Evolutionary conservation across 1,140 invertebrate species (phyloP).

Genomic region (Caenorhabditis latens): DNA sequence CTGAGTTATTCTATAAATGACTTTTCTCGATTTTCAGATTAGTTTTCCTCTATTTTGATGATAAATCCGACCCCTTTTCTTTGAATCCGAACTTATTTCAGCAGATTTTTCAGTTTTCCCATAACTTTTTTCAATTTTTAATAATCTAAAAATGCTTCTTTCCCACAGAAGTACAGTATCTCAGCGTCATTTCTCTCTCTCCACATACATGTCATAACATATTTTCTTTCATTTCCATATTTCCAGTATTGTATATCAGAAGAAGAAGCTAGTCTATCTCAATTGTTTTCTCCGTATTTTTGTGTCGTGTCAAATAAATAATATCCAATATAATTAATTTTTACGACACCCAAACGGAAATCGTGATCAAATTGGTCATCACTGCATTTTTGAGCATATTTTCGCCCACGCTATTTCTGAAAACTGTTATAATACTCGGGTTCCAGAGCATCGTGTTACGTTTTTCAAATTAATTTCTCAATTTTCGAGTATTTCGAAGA

Average conservation of each 20-base stretch:
- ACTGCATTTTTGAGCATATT: neutral
- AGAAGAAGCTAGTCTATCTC: too few species aligned
- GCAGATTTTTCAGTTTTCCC: too few species aligned
- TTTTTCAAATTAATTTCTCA: neutral
- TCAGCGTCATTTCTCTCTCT: neutral
- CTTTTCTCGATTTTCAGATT: too few species aligned
- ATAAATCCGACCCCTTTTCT: too few species aligned
- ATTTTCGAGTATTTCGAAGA: too few species aligned
- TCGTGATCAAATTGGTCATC: neutral
- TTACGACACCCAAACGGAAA: neutral
- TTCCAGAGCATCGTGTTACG: neutral
- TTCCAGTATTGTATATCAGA: neutral
- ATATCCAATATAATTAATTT: slow-evolving; percentile 2
- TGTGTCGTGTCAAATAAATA: neutral
- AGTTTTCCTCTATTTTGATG: too few species aligned
- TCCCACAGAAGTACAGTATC: neutral
- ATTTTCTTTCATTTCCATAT: neutral
- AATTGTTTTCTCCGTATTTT: neutral
- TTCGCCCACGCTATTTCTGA: neutral
- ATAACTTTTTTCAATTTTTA: too few species aligned
- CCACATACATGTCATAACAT: neutral
- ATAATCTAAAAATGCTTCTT: neutral
- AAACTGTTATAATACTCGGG: neutral
- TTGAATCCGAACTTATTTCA: too few species aligned
- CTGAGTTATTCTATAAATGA: too few species aligned